Evolutionary conservation across 2,113 vertebrate species (phyloP).

Genomic region (Irena cyanogastra): DNA sequence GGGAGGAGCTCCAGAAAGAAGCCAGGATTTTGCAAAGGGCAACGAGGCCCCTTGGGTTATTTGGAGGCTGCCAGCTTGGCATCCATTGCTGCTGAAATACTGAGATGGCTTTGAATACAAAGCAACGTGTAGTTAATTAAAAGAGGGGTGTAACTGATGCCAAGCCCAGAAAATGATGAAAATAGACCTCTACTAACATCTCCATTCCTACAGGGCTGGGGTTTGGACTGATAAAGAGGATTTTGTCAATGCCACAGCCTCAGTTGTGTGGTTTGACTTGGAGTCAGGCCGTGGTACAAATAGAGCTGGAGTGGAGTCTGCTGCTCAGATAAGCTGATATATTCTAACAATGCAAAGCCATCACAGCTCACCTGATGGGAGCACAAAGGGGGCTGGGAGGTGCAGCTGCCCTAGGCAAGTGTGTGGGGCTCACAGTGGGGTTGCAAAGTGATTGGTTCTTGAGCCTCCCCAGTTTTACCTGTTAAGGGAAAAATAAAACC

Average conservation of each 20-base stretch:
- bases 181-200: not conserved
- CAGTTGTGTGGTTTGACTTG: not conserved
- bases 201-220: not conserved
- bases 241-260: not conserved
- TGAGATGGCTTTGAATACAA: slow-evolving; percentile 3
- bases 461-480: not conserved
- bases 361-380: not conserved
- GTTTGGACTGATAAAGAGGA: not conserved
- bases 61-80: not conserved
- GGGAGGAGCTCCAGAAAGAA: not conserved
- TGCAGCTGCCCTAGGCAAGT: not conserved
- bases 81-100: not conserved
- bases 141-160: not conserved
- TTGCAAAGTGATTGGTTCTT: not conserved
- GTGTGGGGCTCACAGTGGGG: not conserved
- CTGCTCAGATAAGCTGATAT: not conserved
- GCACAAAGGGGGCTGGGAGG: not conserved
- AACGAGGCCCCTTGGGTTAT: not conserved
- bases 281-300: not conserved
- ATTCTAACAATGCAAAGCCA: not conserved
- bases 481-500: not conserved
- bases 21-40: not conserved
- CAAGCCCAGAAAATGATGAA: not conserved
- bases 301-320: not conserved
- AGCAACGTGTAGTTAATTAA: slow-evolving; percentile 18